Conservation (phyloP, 2,113 vertebrate genomes). For the Perca schrenkii region DNA sequence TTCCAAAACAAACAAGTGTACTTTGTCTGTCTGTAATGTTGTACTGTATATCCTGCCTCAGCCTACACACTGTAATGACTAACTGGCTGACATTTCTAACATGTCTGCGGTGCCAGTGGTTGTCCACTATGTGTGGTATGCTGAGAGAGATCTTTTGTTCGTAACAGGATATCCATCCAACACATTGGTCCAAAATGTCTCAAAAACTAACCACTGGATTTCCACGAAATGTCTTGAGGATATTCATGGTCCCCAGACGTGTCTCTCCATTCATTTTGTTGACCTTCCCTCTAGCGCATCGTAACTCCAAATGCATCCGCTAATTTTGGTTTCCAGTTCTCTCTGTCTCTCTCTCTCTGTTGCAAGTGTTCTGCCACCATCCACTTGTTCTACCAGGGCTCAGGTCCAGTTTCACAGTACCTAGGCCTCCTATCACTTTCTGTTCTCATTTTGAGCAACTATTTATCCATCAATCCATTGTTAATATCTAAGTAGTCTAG, state of each 20-base stretch:
- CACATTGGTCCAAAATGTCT: neutral
- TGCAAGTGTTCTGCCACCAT: neutral
- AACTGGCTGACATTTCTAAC: conserved; percentile 46
- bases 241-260: neutral
- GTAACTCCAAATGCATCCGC: neutral
- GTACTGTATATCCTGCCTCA: neutral
- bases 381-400: neutral
- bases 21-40: conserved; percentile 12
- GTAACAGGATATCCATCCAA: neutral
- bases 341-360: neutral
- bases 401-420: neutral
- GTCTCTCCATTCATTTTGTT: neutral
- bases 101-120: conserved; percentile 36
- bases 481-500: neutral
- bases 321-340: neutral
- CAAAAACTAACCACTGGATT: neutral
- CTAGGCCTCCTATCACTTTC: neutral
- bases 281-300: neutral
- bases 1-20: conserved; percentile 17
- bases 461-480: neutral
- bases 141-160: neutral
- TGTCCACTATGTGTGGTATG: conserved; percentile 21
- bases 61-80: conserved; percentile 28
- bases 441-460: neutral
- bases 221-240: neutral